These are phyloP conservation scores for Enteromius radiatus DNA, from an alignment of 2,797 vertebrate species.

Conservation along the genomic window DNA sequence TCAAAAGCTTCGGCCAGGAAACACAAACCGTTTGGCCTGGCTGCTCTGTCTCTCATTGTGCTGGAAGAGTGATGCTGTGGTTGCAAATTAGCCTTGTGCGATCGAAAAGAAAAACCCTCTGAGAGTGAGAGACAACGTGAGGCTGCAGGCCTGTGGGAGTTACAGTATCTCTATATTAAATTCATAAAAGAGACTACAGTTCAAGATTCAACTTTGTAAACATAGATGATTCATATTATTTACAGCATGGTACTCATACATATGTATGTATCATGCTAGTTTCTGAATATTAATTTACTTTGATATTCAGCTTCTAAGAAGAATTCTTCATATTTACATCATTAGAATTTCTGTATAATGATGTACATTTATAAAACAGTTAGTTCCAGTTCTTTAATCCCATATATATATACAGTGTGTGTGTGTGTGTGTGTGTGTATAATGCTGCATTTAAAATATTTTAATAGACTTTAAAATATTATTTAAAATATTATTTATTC, in stretches of 20 bases:
- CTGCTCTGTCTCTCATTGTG: conserved; percentile 64
- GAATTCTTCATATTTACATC: conserved; percentile 55
- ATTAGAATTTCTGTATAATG: conserved; percentile 33
- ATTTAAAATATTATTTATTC: background rate
- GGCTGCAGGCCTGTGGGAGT: background rate
- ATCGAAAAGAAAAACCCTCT: conserved; percentile 17
- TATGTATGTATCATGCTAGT: conserved; percentile 52
- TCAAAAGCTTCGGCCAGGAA: conserved; percentile 61
- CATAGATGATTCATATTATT: conserved; percentile 41
- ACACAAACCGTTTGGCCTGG: conserved; percentile 64
- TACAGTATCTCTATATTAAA: conserved; percentile 9
- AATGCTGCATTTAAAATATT: no score
- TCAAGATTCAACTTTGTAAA: conserved; percentile 10
- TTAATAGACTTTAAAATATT: background rate
- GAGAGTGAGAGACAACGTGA: conserved; percentile 30
- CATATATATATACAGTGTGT: no score
- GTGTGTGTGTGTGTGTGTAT: no score
- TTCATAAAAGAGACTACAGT: conserved; percentile 7
- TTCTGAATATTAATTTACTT: conserved; percentile 54
- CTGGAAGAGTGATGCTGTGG: conserved; percentile 48
- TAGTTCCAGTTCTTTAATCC: background rate
- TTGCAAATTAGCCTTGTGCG: conserved; percentile 62
- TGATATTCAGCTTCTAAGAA: conserved; percentile 46
- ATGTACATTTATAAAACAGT: conserved; percentile 43
- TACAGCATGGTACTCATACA: conserved; percentile 45